These are phyloP conservation scores for Monodelphis domestica DNA, from an alignment of 2,797 vertebrate species.

Conservation along the genomic window DNA sequence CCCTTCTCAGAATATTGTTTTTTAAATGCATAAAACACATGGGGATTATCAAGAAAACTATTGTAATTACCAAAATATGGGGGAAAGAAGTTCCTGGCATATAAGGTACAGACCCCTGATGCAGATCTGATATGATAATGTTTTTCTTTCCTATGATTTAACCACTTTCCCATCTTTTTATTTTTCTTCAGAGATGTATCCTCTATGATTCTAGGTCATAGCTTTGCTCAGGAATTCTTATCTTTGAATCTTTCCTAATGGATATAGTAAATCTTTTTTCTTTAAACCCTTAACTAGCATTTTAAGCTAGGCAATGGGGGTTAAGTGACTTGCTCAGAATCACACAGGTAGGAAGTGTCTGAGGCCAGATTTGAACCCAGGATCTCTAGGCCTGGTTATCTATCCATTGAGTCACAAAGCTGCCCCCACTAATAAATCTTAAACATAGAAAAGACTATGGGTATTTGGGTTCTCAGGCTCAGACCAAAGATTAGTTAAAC, in stretches of 20 bases:
- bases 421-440: no score
- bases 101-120: background rate
- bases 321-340: no score
- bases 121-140: background rate
- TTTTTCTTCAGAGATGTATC: constrained; percentile 13
- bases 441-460: background rate
- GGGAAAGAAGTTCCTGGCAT: background rate
- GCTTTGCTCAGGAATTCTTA: constrained; percentile 17
- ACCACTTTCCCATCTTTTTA: background rate
- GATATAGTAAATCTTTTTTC: background rate
- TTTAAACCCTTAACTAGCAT: no score
- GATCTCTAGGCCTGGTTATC: no score
- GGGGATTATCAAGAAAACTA: background rate
- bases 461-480: background rate
- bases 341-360: no score
- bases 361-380: no score
- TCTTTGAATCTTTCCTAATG: background rate
- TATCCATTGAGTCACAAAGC: no score
- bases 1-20: background rate
- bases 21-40: background rate
- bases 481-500: background rate
- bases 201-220: background rate
- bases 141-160: background rate
- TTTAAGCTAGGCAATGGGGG: no score
- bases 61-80: background rate